Percentiles rank a stretch among this genome's conserved stretches.
phyloP scores from a whole-genome alignment of 2,113 vertebrate species.

The Conger conger region DNA sequence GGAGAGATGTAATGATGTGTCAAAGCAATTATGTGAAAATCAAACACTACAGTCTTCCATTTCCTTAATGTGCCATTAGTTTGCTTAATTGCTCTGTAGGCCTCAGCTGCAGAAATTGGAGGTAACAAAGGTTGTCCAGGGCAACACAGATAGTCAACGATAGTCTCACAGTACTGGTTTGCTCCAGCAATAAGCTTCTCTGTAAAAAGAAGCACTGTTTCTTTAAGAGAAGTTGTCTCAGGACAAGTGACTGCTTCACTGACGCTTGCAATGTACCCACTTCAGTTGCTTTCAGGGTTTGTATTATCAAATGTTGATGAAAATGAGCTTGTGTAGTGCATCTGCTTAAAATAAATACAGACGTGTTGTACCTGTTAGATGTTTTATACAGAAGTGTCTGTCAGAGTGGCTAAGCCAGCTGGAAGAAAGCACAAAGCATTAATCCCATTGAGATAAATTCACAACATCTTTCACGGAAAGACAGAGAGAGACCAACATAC shows the following conservation, averaged over 20 bases:
- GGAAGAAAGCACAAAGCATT: neutral
- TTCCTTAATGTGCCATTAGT: conserved; percentile 44
- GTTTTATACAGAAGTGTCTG: neutral
- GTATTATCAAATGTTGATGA: neutral
- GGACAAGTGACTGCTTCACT: neutral
- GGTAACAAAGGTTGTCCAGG: conserved; percentile 15
- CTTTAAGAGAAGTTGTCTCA: neutral
- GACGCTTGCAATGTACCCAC: neutral
- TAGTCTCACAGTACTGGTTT: neutral
- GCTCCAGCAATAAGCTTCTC: neutral
- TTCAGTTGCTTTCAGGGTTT: neutral
- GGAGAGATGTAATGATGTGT: conserved; percentile 19
- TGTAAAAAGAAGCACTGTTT: neutral
- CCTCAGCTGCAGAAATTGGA: neutral
- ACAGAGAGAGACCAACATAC: neutral
- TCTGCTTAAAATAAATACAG: neutral
- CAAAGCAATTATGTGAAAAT: conserved; percentile 25
- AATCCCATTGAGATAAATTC: neutral
- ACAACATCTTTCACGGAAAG: neutral
- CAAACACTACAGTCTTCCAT: conserved; percentile 38
- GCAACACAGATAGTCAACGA: neutral
- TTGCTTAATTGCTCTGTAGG: conserved; percentile 24
- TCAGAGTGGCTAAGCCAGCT: neutral
- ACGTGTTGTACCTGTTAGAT: neutral
- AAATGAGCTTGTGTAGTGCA: neutral